Base-by-base conservation (phyloP, 2,888 invertebrate species). In the Zaprionus bogoriensis region DNA sequence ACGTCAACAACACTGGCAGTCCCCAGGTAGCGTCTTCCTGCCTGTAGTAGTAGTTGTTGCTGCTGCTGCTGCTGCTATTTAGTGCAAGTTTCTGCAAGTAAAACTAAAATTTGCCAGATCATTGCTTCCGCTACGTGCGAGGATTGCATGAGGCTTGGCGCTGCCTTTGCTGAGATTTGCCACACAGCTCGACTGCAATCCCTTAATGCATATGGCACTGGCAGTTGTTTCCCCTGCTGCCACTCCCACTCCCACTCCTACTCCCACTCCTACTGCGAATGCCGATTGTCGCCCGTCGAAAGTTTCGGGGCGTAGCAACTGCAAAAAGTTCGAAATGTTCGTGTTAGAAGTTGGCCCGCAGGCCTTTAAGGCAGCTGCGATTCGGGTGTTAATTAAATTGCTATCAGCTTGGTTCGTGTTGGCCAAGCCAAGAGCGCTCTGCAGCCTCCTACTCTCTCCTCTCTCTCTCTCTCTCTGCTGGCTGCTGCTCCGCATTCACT, bases 51-150 rank as follows among this genome's bases (percentile, higher is more conserved):
- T 39, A 38, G 58, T 27, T 59, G 50, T 28, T 68, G 45, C 22
- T 59, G 64, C 39, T 64, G 50, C 46, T 80, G 51, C 73, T 67
- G 64, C 70, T 67, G 74, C 78, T 80, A 76, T 84, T 80, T 84
- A 84, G 80, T 60, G 65, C 74, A 68, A n/a, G 76, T 71, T 53
- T 71, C 80, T 76, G 78, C 78, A 78, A 81, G 80, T 76, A 69
- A 75, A 81, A 84, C 80, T 81, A 81, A 81, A 81, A 84, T 81
- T 81, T 81, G 84, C 80, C 80, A 81, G 80, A 81, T 81, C 80
- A 81, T 81, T 81, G 80, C 84, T 81, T 81, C 80, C 80, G 84
- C 63, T 81, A 81, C 80, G 80, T 81, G 80, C 78, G 71, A 71
- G 84, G 78, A 84, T 73, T 81, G 76, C 51, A 50, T 61, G 70